Conservation (phyloP, 1,140 invertebrate genomes). For the Euura lappo region DNA sequence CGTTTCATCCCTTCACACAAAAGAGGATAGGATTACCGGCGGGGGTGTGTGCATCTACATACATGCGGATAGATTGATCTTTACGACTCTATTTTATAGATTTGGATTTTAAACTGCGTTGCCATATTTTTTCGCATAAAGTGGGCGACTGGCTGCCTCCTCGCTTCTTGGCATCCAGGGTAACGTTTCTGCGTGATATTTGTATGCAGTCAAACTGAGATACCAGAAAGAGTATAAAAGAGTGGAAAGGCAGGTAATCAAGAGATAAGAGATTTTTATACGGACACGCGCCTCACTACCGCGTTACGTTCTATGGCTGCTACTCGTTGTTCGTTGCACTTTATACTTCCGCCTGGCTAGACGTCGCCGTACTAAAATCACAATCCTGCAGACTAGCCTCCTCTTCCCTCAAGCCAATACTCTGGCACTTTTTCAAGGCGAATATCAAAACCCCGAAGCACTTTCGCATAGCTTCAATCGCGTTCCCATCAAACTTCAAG, state of each 20-base stretch:
- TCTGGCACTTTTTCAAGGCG: neutral
- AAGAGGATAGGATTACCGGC: neutral
- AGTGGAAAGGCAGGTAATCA: neutral
- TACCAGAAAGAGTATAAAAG: neutral
- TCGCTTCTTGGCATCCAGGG: neutral
- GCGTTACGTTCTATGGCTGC: neutral
- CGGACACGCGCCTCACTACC: neutral
- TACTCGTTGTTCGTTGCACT: neutral
- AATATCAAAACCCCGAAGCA: neutral
- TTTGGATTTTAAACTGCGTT: neutral
- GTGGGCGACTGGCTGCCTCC: too few relatives aligned
- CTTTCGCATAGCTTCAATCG: too few relatives aligned
- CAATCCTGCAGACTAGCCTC: neutral
- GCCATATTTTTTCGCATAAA: neutral
- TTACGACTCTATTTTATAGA: neutral
- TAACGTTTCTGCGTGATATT: neutral
- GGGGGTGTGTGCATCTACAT: neutral
- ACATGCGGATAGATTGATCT: neutral
- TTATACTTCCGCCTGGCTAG: conserved; percentile 5
- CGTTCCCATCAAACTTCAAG: neutral
- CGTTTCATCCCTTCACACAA: too few relatives aligned
- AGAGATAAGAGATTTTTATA: conserved; percentile 5
- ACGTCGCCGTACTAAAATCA: conserved; percentile 6
- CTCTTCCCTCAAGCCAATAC: neutral
- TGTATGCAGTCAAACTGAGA: neutral